Evolutionary conservation across 2,797 vertebrate genomes (phyloP), one percentile per base, ranked within the genome.

Genomic region (Hyperoplus immaculatus): DNA sequence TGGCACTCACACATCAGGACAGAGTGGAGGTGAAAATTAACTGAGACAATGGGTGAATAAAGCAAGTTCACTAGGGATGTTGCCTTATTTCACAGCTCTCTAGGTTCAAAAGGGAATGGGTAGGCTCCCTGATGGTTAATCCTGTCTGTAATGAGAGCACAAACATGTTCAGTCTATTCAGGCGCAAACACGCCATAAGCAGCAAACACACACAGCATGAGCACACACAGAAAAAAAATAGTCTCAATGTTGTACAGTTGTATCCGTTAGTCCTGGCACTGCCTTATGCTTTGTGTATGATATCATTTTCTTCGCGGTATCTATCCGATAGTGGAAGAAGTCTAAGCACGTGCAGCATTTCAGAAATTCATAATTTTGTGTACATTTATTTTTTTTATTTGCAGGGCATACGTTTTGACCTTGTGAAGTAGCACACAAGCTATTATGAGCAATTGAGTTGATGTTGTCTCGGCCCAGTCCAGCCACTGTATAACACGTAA

Each of bases 1-100:
- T 29, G 29, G 29, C 29, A 91, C 77, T 72, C 75, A 70, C 78
- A 81, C 88, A 64, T 83, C 78, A 80, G 82, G 69, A 79, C 73
- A 46, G 75, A 87, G 53, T 70, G 85, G 74, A 88, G 84, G 89
- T 87, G 92, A 93, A 91, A 93, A 94, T 93, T 54, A 92, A 90
- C 76, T 69, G 78, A 86, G 88, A 89, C 70, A 12, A 29, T 59
- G 73, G 87, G 71, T 87, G 84, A 92, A 93, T 88, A 82, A 89
- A 90, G 90, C 77, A 81, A 82, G 87, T 86, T 29, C 90, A 89
- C 86, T 5, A 62, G 74, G 86, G 92, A 90, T 62, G 41, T 8
- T 64, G 77, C 79, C 80, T 86, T 75, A 76, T 87, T 91, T 83
- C 57, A 81, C 62, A 15, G 50, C 55, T 81, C 78, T 65, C 67